Percentiles rank a stretch among this genome's conserved stretches.
phyloP scores from a whole-genome alignment of 2,888 invertebrate species.

The Pachliopta kotzebuea region DNA sequence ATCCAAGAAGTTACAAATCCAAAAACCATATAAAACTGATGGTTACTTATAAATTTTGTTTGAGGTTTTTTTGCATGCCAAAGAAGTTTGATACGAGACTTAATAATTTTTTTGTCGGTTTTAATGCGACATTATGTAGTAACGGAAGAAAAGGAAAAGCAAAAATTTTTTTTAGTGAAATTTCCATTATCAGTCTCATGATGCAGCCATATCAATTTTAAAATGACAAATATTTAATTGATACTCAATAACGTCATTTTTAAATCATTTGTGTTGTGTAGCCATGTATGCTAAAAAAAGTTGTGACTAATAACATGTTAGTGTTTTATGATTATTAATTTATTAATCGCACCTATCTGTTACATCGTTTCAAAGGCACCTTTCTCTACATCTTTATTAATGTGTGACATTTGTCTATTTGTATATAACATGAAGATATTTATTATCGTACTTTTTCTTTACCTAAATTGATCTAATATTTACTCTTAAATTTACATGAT shows the following conservation, averaged over 20 bases:
- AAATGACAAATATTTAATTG: not conserved
- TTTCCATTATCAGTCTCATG: not conserved
- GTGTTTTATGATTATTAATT: not conserved
- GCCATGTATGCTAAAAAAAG: not conserved
- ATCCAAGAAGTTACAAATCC: too few species aligned
- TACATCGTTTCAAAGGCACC: slow-evolving; percentile 21
- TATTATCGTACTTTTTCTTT: too few species aligned
- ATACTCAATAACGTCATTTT: not conserved
- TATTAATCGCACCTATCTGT: slow-evolving; percentile 12
- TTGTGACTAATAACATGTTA: not conserved
- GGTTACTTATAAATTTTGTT: too few species aligned
- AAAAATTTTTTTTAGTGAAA: not conserved
- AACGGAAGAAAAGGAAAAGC: too few species aligned
- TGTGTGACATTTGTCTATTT: not conserved
- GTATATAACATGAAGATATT: not conserved
- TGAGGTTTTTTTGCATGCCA: not conserved
- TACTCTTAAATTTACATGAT: too few species aligned
- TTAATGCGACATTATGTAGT: not conserved
- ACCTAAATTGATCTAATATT: too few species aligned
- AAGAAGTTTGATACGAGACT: not conserved
- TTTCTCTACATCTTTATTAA: not conserved
- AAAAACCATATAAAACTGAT: too few species aligned
- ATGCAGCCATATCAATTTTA: not conserved
- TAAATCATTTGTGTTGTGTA: not conserved
- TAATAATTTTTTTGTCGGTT: not conserved